Evolutionary conservation across 2,797 vertebrate species (phyloP), one percentile per base, ranked within the genome.

Genomic region (Carapus acus): DNA sequence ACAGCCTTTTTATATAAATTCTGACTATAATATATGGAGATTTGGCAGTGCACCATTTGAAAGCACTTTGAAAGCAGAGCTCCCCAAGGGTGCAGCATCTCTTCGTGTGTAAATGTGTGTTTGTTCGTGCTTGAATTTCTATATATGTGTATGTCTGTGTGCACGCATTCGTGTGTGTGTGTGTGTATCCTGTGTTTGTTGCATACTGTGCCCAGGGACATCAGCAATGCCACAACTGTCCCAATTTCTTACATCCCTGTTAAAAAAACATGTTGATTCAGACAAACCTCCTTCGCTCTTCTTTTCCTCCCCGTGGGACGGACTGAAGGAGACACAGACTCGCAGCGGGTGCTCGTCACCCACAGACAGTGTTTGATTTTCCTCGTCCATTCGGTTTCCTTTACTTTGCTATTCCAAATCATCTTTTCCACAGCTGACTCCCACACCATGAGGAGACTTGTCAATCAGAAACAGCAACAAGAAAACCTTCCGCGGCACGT

Each of bases 201-300:
- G 57, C 69, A 3, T 48, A 18, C 68, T 49, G 77, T 80, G 79
- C 85, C 81, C 68, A 55, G 88, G 85, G 84, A 87, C 83, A 86
- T 84, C 82, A 83, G 71, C 53, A 19, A 82, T 83, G 83, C 82
- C 73, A 76, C 80, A 78, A 80, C 77, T 86, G 83, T 85, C 85
- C 88, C 82, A 86, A 74, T 86, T 87, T 86, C 68, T 69, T 70
- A 67, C 78, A 84, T 85, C 73, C 75, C 69, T 50, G 69, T 77
- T 78, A 75, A 83, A 79, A n/a, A 85, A 86, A 84, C 80, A 85
- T 82, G 79, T 84, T 83, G 81, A 83, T 83, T 82, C 83, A 82
- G 74, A 84, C 77, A 80, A 84, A 75, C 65, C 74, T 71, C 69
- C 58, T 54, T 43, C 39, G 49, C 61, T 55, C 36, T 40, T 21